Evolutionary conservation across 2,797 vertebrate species (phyloP).

Genomic region (Pangasius mekongensis): DNA sequence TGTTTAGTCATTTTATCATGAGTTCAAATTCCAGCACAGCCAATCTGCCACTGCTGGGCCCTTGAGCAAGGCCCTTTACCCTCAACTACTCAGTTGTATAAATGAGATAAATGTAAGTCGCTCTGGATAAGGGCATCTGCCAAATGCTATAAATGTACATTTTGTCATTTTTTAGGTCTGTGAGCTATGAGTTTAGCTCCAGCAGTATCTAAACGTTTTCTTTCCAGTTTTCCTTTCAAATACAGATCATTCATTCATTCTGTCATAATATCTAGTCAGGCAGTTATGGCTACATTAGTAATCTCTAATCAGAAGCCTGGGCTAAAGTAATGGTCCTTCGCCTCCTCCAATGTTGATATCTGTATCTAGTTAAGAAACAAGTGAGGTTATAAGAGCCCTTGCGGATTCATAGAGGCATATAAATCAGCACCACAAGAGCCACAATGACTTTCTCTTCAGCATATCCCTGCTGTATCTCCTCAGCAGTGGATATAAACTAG

Average conservation of each 20-base stretch:
- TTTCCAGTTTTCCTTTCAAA: not conserved
- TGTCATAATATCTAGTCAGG: conserved; percentile 10
- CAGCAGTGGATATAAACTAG: conserved; percentile 5
- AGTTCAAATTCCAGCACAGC: not conserved
- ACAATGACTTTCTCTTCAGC: conserved; percentile 19
- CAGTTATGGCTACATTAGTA: not conserved
- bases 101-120: not conserved
- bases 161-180: not conserved
- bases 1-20: not conserved
- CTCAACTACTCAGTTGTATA: not conserved
- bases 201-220: not conserved
- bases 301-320: conserved; percentile 26
- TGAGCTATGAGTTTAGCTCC: not conserved
- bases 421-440: conserved; percentile 34
- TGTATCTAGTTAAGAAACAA: conserved; percentile 23
- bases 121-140: not conserved
- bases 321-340: conserved; percentile 2
- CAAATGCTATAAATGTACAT: not conserved
- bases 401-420: conserved; percentile 13
- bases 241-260: not conserved
- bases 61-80: not conserved
- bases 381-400: conserved; percentile 24
- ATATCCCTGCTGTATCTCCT: conserved; percentile 1
- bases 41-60: not conserved
- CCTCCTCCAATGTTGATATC: conserved; percentile 16